Percentiles rank a stretch among this genome's conserved stretches.
phyloP scores from a whole-genome alignment of 2,113 vertebrate genomes.

The Actenoides hombroni region DNA sequence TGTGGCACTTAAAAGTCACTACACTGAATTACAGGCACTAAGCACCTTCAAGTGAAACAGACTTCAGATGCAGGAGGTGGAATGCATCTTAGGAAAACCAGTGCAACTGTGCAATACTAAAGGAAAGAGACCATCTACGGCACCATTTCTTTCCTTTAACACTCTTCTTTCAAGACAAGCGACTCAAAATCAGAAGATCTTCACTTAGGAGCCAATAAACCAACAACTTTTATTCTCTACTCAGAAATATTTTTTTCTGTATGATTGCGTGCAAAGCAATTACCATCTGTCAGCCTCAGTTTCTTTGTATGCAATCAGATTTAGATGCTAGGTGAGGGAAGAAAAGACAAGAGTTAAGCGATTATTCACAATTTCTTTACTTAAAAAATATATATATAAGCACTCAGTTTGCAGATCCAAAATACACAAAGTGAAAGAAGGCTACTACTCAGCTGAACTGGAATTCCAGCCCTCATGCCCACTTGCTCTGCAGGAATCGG shows the following conservation, averaged over 20 bases:
- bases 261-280: background rate
- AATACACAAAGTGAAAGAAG: background rate
- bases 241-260: background rate
- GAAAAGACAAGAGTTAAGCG: background rate
- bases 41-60: background rate
- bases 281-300: background rate
- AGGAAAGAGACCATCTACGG: background rate
- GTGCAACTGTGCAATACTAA: background rate
- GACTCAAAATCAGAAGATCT: background rate
- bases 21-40: background rate
- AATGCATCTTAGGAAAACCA: background rate
- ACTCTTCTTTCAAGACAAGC: background rate
- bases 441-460: background rate
- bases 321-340: background rate
- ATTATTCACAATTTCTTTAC: background rate
- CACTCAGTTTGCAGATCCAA: background rate
- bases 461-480: background rate
- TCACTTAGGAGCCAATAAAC: background rate
- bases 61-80: background rate
- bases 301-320: background rate
- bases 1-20: background rate
- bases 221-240: background rate
- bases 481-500: background rate
- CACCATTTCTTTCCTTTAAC: background rate
- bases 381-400: background rate